Conservation (phyloP, 23 tunicate species). For the Botrylloides violaceus region DNA sequence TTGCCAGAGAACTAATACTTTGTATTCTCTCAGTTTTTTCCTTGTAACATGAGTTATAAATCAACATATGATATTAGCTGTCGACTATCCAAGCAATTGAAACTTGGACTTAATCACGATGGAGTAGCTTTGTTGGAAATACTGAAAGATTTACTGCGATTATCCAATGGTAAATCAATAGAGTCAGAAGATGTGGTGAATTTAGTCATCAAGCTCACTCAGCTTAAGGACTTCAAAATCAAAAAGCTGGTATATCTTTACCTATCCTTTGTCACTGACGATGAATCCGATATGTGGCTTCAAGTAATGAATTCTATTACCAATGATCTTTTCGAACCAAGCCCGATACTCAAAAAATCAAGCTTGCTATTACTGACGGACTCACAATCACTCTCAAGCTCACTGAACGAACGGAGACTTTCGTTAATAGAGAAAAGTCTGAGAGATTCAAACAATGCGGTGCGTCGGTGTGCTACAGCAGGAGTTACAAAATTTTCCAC, state of each 20-base stretch:
- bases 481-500: constrained; percentile 17
- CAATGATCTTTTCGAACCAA: constrained; percentile 46
- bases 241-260: constrained; percentile 63
- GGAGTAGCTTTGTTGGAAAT: not conserved
- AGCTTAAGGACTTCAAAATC: constrained; percentile 31
- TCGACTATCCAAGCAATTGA: not conserved
- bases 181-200: constrained; percentile 1
- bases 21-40: too few species aligned
- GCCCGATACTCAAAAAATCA: constrained; percentile 32
- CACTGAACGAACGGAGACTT: constrained; percentile 9
- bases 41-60: not conserved
- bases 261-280: constrained; percentile 27
- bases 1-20: too few species aligned
- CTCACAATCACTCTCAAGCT: constrained; percentile 7
- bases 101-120: not conserved
- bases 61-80: not conserved
- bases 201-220: constrained; percentile 28
- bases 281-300: constrained; percentile 36
- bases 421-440: constrained; percentile 24
- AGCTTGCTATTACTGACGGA: constrained; percentile 23
- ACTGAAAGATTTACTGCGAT: constrained; percentile 1
- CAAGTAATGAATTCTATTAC: constrained; percentile 34
- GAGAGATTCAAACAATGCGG: constrained; percentile 24
- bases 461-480: constrained; percentile 32
- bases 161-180: constrained; percentile 1